Base-by-base conservation (phyloP, 2,797 vertebrate genomes). In the Anabas testudineus region DNA sequence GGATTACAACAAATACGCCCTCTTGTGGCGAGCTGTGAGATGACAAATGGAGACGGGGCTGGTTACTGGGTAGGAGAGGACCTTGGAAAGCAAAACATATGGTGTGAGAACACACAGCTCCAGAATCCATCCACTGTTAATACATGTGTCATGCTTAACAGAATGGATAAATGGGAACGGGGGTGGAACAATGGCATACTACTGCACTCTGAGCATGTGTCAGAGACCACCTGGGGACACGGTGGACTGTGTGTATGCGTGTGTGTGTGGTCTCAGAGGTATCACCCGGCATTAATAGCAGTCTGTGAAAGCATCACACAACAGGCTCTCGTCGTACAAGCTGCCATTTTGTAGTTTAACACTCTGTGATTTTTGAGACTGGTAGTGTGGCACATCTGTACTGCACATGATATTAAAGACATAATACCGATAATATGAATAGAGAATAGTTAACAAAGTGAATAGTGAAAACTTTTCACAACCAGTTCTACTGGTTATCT, bases 71-170 rank as follows among this genome's bases (percentile, higher is more conserved):
- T 71, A 63, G 71, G 70, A 84, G 60, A 73, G 67, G 81, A 87
- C 81, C 85, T 74, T 71, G 82, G 85, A 91, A 85, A 90, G 80
- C 78, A 83, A 90, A 91, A 76, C 93, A 94, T 92, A 93, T 92
- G 92, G 91, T 77, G 88, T 72, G 90, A 92, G 93, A 90, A 91
- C 91, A 81, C 91, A 88, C 88, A 91, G 92, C 93, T 93, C 90
- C 93, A 81, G 91, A 93, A 94, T 91, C 90, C 91, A 92, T 92
- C 91, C 88, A 88, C 90, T 91, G 90, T 87, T 93, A 93, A 94
- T 92, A 92, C 90, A 90, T 84, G 93, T 92, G 92, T 93, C 91
- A 93, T 91, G 93, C 92, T 94, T 90, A 94, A 93, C 92, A 93
- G 91, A 92, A 93, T 87, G 91, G 91, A 93, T 94, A 91, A 93